These are phyloP conservation scores for Chlorodrepanis virens DNA, from an alignment of 2,113 vertebrate genomes.

Conservation along the genomic window DNA sequence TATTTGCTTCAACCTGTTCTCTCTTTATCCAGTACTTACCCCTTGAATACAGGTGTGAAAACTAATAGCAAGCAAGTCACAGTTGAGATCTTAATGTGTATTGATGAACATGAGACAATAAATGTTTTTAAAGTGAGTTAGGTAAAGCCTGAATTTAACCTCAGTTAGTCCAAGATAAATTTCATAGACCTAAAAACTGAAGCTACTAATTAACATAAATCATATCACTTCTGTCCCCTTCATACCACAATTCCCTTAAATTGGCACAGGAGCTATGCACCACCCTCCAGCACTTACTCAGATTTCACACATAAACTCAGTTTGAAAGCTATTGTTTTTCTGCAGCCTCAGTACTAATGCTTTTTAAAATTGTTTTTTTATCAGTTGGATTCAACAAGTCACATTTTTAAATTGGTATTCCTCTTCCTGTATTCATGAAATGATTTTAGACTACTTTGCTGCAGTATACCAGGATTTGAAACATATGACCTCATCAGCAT, in stretches of 20 bases:
- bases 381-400: neutral
- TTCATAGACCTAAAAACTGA: neutral
- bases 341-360: neutral
- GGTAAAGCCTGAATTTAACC: neutral
- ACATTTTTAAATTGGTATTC: neutral
- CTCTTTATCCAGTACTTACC: neutral
- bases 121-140: neutral
- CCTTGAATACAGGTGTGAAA: neutral
- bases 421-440: neutral
- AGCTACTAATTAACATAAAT: neutral
- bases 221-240: neutral
- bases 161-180: neutral
- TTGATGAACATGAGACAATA: neutral
- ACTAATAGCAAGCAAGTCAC: neutral
- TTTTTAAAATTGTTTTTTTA: neutral
- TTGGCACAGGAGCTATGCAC: neutral
- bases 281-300: neutral
- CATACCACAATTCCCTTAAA: neutral
- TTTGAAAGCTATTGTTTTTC: neutral
- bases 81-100: neutral
- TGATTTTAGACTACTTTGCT: neutral
- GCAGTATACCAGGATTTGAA: neutral
- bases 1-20: neutral
- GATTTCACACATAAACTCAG: neutral
- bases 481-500: neutral